Conservation (phyloP, 2,888 invertebrate species). For the Empis livida region DNA sequence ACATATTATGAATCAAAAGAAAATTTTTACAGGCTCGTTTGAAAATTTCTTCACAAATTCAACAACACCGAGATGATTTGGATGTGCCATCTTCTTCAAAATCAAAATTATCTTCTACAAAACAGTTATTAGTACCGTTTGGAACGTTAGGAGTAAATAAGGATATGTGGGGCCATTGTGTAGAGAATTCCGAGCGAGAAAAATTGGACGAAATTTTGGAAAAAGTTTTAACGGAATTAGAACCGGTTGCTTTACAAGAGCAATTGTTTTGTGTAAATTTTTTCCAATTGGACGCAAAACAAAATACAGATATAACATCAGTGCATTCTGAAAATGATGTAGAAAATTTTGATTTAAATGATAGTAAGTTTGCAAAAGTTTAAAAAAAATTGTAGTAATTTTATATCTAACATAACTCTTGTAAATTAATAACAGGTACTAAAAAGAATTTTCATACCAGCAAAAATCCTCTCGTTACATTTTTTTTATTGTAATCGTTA, state of each 20-base stretch:
- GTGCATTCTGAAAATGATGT: neutral
- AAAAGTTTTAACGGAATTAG: conserved; percentile 75
- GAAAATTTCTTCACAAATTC: conserved; percentile 29
- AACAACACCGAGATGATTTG: conserved; percentile 35
- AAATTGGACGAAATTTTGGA: conserved; percentile 60
- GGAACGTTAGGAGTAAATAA: conserved; percentile 46
- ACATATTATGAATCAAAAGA: neutral
- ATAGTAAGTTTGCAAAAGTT: neutral
- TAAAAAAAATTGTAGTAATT: too few species aligned
- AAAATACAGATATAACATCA: neutral
- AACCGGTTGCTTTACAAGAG: conserved; percentile 84
- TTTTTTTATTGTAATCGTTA: too few species aligned
- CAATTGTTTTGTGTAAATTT: conserved; percentile 90
- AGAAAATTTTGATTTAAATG: neutral
- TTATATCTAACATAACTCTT: too few species aligned
- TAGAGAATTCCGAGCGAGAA: conserved; percentile 44
- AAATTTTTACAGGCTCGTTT: conserved; percentile 24
- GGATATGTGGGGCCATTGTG: conserved; percentile 50
- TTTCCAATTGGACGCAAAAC: conserved; percentile 62
- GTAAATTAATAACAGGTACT: too few species aligned
- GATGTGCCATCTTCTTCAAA: conserved; percentile 29
- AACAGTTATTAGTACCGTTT: conserved; percentile 26
- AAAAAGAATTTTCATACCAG: too few species aligned
- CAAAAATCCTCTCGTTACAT: too few species aligned
- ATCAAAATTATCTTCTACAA: conserved; percentile 32